Conservation (phyloP, 2,888 invertebrate genomes). For the Portevinia maculata region DNA sequence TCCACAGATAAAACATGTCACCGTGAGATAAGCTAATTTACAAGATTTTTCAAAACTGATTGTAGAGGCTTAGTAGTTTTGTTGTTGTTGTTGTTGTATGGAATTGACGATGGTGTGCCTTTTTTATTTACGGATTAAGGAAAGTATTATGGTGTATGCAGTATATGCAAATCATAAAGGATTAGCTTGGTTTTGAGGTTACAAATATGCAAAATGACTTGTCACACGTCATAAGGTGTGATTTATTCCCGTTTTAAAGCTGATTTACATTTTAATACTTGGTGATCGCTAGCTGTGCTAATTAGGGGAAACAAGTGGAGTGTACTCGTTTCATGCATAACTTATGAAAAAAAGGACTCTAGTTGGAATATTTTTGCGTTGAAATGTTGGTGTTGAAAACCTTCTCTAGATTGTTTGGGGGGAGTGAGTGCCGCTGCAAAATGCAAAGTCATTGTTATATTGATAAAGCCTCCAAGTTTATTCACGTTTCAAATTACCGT, state of each 20-base stretch:
- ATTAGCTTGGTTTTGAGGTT: constrained; percentile 53
- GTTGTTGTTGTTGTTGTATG: constrained; percentile 9
- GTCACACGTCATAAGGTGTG: constrained; percentile 69
- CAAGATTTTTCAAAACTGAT: constrained; percentile 67
- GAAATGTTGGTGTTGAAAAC: constrained; percentile 29
- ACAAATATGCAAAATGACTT: constrained; percentile 68
- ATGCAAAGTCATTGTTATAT: no score
- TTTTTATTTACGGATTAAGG: constrained; percentile 39
- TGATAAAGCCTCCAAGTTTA: no score
- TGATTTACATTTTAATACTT: constrained; percentile 71
- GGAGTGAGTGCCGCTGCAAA: no score
- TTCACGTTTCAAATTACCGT: no score
- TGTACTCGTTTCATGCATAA: constrained; percentile 55
- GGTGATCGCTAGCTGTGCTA: constrained; percentile 18
- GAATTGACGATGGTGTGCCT: background rate
- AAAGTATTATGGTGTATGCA: background rate
- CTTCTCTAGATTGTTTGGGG: no score
- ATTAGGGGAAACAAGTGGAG: constrained; percentile 11
- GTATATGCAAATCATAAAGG: constrained; percentile 48
- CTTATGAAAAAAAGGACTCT: constrained; percentile 42
- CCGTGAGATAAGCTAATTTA: constrained; percentile 69
- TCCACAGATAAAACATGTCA: constrained; percentile 44
- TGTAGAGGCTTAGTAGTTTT: constrained; percentile 39
- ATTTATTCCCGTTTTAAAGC: constrained; percentile 63
- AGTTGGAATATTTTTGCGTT: background rate